phyloP scores from a whole-genome alignment of 2,888 invertebrate species.

The Rhagonycha fulva region DNA sequence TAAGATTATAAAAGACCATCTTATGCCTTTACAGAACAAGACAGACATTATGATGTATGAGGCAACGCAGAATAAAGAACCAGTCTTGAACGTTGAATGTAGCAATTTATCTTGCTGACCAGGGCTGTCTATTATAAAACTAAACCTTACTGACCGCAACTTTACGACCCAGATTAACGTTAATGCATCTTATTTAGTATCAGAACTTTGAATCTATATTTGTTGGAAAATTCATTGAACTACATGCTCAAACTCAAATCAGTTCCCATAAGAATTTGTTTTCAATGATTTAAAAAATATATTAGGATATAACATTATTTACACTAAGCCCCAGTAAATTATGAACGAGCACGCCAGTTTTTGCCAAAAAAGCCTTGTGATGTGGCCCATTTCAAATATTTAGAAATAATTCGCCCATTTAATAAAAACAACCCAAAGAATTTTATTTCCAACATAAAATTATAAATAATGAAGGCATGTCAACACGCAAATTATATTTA shows the following conservation, averaged over 20 bases:
- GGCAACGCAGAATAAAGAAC: slow-evolving; percentile 42
- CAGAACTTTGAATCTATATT: slow-evolving; percentile 14
- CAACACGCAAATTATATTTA: background rate
- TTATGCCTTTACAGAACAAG: slow-evolving; percentile 34
- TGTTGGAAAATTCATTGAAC: background rate
- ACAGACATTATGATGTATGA: slow-evolving; percentile 47
- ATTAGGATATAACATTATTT: too few relatives aligned
- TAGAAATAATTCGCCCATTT: background rate
- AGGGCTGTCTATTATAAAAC: slow-evolving; percentile 36
- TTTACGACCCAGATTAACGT: slow-evolving; percentile 25
- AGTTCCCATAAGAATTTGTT: background rate
- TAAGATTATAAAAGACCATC: slow-evolving; percentile 37
- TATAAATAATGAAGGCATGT: background rate
- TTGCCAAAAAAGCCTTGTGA: background rate
- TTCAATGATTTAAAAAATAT: background rate
- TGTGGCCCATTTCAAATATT: background rate
- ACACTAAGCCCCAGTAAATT: too few relatives aligned
- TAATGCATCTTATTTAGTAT: slow-evolving; percentile 23
- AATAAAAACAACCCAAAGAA: background rate
- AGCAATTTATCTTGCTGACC: slow-evolving; percentile 46
- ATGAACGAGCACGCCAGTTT: background rate
- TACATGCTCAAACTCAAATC: background rate
- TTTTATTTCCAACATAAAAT: background rate
- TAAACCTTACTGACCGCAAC: slow-evolving; percentile 27
- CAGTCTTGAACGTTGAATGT: slow-evolving; percentile 44